Base-by-base conservation (phyloP, 2,797 vertebrate genomes). In the Spinibarbus caldwelli region DNA sequence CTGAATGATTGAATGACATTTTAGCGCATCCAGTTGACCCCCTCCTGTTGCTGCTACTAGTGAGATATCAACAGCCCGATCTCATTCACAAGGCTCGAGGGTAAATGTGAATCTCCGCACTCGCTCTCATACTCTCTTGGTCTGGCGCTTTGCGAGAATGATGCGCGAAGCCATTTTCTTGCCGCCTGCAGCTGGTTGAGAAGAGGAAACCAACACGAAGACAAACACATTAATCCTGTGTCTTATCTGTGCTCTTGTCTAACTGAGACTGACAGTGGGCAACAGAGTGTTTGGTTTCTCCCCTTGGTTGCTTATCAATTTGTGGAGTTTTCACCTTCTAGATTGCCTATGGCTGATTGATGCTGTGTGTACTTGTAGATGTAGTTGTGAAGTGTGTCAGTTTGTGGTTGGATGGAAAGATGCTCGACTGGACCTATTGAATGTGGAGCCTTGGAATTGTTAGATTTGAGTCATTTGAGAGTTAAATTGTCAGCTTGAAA, bases 1-100 rank as follows among this genome's bases (percentile, higher is more conserved):
- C 26, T 52, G 82, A 54, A 88, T 86, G 85, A 88, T 64, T 84
- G 86, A 87, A 81, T 82, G 80, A 43, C 76, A 31, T 80, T 83
- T 78, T 82, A 71, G 75, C 38, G 62, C 52, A 52, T 70, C 73
- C 78, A 76, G 78, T 78, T 78, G 83, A 71, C 71, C 45, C 4
- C 66, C 76, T 52, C 41, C 54, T 41, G 0, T 23, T 76, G 17
- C 19, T n/a, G 43, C 62, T 77, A 2, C 34, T 80, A 41, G 87
- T 80, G 70, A 59, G 78, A 78, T 88, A 83, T 88, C 87, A 76
- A 66, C 71, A 49, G 49, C 34, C 49, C 12, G 7, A 80, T 86
- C 87, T 88, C 49, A 80, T 86, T 85, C 75, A 83, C 68, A 75
- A 81, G 64, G 68, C 75, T 72, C 29, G 11, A 76, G 84, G 87